Conservation (phyloP, 2,797 vertebrate genomes). For the Melanotaenia trifasciata region DNA sequence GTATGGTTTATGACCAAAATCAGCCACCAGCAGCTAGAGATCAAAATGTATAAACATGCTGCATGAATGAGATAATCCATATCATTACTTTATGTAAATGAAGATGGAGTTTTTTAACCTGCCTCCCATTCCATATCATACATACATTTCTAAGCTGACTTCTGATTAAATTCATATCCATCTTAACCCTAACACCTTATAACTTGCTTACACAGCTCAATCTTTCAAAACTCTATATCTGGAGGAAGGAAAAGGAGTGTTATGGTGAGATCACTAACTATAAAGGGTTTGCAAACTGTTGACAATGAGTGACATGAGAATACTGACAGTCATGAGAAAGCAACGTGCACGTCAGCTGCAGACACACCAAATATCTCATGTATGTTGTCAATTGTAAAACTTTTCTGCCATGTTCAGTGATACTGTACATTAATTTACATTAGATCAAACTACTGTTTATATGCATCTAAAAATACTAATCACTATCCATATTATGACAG, state of each 20-base stretch:
- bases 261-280: constrained; percentile 25
- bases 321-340: constrained; percentile 52
- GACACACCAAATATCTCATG: constrained; percentile 18
- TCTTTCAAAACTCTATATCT: constrained; percentile 17
- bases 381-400: constrained; percentile 14
- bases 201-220: constrained; percentile 25
- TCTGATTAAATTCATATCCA: constrained; percentile 16
- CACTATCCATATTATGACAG: too few species aligned
- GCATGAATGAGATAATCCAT: not conserved
- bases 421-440: constrained; percentile 8
- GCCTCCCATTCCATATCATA: not conserved
- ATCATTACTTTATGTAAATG: not conserved
- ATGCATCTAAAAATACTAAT: too few species aligned
- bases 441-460: not conserved
- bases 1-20: too few species aligned
- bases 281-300: not conserved
- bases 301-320: constrained; percentile 56
- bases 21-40: too few species aligned
- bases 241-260: not conserved
- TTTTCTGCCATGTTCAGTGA: constrained; percentile 11
- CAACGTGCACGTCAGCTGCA: constrained; percentile 37
- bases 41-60: too few species aligned
- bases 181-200: constrained; percentile 16
- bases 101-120: not conserved
- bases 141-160: not conserved